phyloP scores from a whole-genome alignment of 2,797 vertebrate species.

The Clarias platycephalus region DNA sequence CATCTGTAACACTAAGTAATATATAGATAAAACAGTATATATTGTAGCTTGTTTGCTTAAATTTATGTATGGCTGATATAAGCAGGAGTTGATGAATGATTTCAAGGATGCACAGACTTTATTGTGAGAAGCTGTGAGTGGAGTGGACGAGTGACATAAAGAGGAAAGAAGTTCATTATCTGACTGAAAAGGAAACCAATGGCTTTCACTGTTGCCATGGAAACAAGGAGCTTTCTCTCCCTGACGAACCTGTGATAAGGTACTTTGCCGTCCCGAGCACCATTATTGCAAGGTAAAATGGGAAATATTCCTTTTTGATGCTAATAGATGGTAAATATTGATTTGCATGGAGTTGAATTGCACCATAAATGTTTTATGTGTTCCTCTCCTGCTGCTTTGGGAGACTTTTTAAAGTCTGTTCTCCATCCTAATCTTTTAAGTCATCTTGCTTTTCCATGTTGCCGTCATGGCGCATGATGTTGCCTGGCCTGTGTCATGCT shows the following conservation, averaged over 20 bases:
- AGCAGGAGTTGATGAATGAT: constrained; percentile 70
- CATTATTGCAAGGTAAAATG: constrained; percentile 78
- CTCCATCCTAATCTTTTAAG: constrained; percentile 19
- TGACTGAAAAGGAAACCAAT: constrained; percentile 82
- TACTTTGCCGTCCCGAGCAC: constrained; percentile 79
- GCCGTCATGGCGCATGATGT: background rate
- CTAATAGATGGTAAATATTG: constrained; percentile 79
- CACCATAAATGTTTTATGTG: constrained; percentile 64
- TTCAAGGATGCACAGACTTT: constrained; percentile 79
- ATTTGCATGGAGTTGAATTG: constrained; percentile 68
- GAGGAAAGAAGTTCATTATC: constrained; percentile 86
- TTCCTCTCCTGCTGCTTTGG: constrained; percentile 53
- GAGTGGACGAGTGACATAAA: constrained; percentile 80
- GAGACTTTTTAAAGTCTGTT: constrained; percentile 1
- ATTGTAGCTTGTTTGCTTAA: background rate
- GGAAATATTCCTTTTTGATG: constrained; percentile 79
- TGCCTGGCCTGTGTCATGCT: background rate
- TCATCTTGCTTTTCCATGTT: constrained; percentile 24
- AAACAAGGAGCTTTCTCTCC: constrained; percentile 75
- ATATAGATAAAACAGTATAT: background rate
- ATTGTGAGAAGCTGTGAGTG: constrained; percentile 78
- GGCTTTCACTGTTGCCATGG: constrained; percentile 82
- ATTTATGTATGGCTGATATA: background rate
- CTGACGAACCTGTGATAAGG: constrained; percentile 79
- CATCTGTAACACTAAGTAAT: background rate